Conservation (phyloP, 1,140 invertebrate genomes). For the Sitodiplosis mosellana region DNA sequence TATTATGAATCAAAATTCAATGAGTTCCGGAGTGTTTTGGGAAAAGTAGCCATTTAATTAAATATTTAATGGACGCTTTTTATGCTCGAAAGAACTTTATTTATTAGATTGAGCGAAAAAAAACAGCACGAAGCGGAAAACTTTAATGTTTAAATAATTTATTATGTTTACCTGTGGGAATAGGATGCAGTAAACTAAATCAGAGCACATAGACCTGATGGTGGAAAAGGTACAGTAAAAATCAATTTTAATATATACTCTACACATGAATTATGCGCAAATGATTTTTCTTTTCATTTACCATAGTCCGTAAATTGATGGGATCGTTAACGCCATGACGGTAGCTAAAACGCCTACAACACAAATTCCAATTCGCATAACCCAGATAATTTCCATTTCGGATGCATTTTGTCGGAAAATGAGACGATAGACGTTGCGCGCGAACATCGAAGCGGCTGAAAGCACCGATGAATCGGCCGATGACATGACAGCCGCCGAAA, state of each 20-base stretch:
- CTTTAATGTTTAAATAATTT: too few relatives aligned
- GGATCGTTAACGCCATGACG: constrained; percentile 88
- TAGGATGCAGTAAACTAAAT: constrained; percentile 93
- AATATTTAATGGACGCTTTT: too few relatives aligned
- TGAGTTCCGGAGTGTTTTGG: too few relatives aligned
- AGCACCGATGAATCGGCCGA: constrained; percentile 95
- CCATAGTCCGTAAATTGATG: constrained; percentile 95
- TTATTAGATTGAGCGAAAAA: too few relatives aligned
- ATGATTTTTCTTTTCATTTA: constrained; percentile 28
- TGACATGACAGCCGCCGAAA: constrained; percentile 96
- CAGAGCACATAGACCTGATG: constrained; percentile 80
- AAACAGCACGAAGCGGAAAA: too few relatives aligned
- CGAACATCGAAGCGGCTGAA: constrained; percentile 95
- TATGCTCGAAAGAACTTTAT: too few relatives aligned
- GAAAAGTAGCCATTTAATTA: too few relatives aligned
- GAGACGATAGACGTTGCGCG: constrained; percentile 91
- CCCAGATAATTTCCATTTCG: constrained; percentile 94
- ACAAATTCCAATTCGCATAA: constrained; percentile 85
- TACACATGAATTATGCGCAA: neutral
- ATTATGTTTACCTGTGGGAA: constrained; percentile 47
- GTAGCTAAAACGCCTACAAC: constrained; percentile 85
- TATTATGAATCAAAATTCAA: neutral
- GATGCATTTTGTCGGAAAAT: constrained; percentile 88
- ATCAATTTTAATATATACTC: neutral
- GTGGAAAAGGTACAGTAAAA: neutral